phyloP scores from a whole-genome alignment of 2,113 vertebrate species.

The Podarcis raffonei region DNA sequence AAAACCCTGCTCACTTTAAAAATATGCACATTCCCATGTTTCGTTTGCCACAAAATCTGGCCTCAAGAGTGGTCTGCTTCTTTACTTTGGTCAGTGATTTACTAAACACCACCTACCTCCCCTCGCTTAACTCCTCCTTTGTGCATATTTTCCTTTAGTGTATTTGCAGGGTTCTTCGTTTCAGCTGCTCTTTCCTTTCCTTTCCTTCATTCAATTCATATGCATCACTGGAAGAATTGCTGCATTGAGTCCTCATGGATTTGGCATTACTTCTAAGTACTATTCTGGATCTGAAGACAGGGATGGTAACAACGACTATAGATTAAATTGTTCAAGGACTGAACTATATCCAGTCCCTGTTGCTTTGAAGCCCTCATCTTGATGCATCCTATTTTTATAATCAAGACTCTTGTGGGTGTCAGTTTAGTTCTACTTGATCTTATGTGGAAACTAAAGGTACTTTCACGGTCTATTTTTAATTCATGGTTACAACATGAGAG shows the following conservation, averaged over 20 bases:
- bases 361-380: background rate
- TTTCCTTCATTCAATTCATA: constrained; percentile 3
- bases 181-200: constrained; percentile 45
- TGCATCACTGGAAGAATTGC: constrained; percentile 5
- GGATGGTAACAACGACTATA: constrained; percentile 28
- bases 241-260: background rate
- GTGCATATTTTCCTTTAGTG: constrained; percentile 48
- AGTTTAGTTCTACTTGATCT: background rate
- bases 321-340: constrained; percentile 28
- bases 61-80: constrained; percentile 58
- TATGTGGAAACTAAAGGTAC: constrained; percentile 30
- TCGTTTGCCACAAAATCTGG: constrained; percentile 60
- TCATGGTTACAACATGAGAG: constrained; percentile 49
- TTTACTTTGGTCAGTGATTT: constrained; percentile 54
- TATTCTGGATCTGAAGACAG: background rate
- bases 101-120: constrained; percentile 56
- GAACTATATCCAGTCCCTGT: constrained; percentile 25
- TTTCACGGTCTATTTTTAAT: constrained; percentile 61
- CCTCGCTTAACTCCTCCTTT: constrained; percentile 53
- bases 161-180: constrained; percentile 58
- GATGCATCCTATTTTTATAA: background rate
- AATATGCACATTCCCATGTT: constrained; percentile 59
- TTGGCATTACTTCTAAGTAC: constrained; percentile 19
- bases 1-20: constrained; percentile 53
- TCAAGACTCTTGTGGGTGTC: background rate